Conservation (phyloP, 2,797 vertebrate species). For the Loriculus beryllinus region DNA sequence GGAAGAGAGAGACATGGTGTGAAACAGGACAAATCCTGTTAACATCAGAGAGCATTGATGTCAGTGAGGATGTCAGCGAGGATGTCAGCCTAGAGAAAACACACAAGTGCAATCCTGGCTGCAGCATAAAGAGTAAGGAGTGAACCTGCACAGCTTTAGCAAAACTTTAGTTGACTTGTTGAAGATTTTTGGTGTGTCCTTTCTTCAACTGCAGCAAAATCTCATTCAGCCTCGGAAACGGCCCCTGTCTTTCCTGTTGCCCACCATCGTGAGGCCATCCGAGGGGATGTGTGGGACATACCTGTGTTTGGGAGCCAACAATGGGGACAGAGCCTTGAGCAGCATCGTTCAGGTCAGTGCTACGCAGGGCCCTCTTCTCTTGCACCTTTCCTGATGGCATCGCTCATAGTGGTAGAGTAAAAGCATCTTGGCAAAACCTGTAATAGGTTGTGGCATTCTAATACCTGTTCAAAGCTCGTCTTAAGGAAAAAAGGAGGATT, state of each 20-base stretch:
- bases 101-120: neutral
- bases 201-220: conserved; percentile 80
- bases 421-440: neutral
- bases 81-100: neutral
- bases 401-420: neutral
- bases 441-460: neutral
- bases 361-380: neutral
- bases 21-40: neutral
- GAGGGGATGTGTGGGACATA: conserved; percentile 93
- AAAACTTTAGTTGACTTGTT: neutral
- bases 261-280: conserved; percentile 89
- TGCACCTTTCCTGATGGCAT: neutral
- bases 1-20: neutral
- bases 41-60: neutral
- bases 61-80: neutral
- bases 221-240: conserved; percentile 84
- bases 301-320: conserved; percentile 87
- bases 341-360: conserved; percentile 88
- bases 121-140: neutral
- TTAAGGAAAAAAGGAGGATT: neutral
- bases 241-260: conserved; percentile 91
- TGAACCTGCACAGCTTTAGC: neutral
- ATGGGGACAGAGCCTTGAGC: conserved; percentile 87
- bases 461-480: neutral
- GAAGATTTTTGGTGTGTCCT: neutral